Evolutionary conservation across 30 jellyfish, hydroid and myxozoan genomes (phyloP).

Genomic region (Hydractinia echinata): DNA sequence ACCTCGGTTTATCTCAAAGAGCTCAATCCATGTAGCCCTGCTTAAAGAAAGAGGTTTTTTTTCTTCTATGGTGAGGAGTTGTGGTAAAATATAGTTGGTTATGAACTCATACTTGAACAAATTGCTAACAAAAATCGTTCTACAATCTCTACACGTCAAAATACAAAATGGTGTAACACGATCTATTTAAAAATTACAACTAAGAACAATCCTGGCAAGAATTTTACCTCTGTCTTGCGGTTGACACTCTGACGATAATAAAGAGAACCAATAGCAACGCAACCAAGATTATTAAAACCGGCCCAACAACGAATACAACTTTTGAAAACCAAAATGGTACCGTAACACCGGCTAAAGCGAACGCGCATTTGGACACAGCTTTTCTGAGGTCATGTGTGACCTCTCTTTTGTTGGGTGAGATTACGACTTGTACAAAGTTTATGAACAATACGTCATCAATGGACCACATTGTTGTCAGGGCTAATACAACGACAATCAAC

Average conservation of each 20-base stretch:
- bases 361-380: constrained; percentile 26
- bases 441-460: constrained; percentile 28
- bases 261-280: not conserved
- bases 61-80: no score
- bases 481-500: not conserved
- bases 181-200: no score
- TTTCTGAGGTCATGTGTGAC: constrained; percentile 3
- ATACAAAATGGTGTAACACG: no score
- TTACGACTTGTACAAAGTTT: constrained; percentile 12
- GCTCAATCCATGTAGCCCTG: no score
- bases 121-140: no score
- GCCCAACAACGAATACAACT: constrained; percentile 7
- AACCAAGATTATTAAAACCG: not conserved
- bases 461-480: constrained; percentile 30
- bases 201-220: no score
- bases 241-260: not conserved
- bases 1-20: no score
- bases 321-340: constrained; percentile 27
- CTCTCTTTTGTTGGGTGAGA: constrained; percentile 18
- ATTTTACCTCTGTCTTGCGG: not conserved
- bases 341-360: constrained; percentile 25
- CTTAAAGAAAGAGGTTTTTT: no score
- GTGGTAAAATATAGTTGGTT: no score
- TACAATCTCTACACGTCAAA: no score
- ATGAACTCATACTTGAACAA: no score